Evolutionary conservation across 1,140 invertebrate genomes (phyloP).

Genomic region (Sinonovacula constricta): DNA sequence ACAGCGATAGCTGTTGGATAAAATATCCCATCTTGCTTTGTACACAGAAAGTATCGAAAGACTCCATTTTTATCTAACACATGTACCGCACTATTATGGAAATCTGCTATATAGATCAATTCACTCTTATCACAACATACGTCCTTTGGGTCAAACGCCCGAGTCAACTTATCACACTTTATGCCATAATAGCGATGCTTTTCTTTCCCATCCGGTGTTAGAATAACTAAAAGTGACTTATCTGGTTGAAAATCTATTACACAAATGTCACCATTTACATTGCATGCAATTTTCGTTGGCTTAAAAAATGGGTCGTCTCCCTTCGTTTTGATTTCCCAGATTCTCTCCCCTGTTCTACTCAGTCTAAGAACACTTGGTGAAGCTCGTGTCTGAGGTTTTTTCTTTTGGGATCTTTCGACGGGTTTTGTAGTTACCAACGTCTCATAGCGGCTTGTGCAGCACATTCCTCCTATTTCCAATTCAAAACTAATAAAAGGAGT

Average conservation of each 20-base stretch:
- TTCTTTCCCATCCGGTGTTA: conserved; percentile 38
- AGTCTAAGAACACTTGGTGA: conserved; percentile 15
- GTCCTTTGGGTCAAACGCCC: conserved; percentile 34
- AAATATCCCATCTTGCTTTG: conserved; percentile 27
- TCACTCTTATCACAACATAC: conserved; percentile 35
- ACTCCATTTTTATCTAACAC: conserved; percentile 33
- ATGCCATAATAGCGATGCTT: conserved; percentile 44
- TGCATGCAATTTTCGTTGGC: conserved; percentile 15
- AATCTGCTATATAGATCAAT: conserved; percentile 26
- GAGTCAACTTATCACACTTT: neutral
- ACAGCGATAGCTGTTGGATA: conserved; percentile 20
- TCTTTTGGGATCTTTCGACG: conserved; percentile 45
- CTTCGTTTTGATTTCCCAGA: conserved; percentile 34
- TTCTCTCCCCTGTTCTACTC: neutral
- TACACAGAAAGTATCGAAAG: conserved; percentile 42
- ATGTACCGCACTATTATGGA: conserved; percentile 35
- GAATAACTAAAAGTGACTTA: conserved; percentile 24
- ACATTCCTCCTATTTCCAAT: conserved; percentile 33
- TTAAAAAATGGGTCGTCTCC: conserved; percentile 28
- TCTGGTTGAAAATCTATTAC: conserved; percentile 31
- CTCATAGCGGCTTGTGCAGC: conserved; percentile 35
- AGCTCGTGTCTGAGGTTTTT: conserved; percentile 26
- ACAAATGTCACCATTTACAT: conserved; percentile 38
- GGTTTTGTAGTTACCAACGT: conserved; percentile 31
- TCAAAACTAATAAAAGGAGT: conserved; percentile 31